These are phyloP conservation scores for Gasterosteus nipponicus DNA, from an alignment of 2,113 vertebrate species.

Conservation along the genomic window DNA sequence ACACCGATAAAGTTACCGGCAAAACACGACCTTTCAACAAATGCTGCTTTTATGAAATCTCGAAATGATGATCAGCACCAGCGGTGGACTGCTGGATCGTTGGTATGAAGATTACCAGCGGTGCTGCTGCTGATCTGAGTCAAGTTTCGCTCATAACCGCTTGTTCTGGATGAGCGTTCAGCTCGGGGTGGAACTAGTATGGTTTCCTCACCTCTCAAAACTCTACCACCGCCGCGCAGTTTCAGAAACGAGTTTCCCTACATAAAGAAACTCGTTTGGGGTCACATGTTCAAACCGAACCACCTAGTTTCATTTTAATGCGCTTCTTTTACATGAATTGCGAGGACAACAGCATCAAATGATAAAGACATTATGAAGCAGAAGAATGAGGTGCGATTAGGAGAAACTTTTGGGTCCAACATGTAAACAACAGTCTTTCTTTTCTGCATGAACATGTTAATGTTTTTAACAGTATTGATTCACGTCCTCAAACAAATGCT, in stretches of 20 bases:
- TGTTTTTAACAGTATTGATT: not conserved
- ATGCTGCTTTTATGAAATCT: not conserved
- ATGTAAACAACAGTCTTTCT: not conserved
- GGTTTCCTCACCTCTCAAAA: slow-evolving; percentile 10
- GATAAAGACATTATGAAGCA: not conserved
- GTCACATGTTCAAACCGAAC: not conserved
- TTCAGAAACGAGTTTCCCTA: slow-evolving; percentile 23
- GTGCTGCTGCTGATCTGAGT: not conserved
- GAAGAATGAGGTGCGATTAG: not conserved
- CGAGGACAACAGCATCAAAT: not conserved
- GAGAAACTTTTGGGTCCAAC: not conserved
- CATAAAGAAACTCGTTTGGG: not conserved
- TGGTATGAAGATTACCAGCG: too few species aligned
- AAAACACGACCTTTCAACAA: not conserved
- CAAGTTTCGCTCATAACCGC: slow-evolving; percentile 23
- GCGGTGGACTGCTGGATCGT: too few species aligned
- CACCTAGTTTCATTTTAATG: not conserved
- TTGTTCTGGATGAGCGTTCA: not conserved
- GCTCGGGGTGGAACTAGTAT: not conserved
- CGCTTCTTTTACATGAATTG: not conserved
- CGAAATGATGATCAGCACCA: not conserved
- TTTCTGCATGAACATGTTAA: not conserved
- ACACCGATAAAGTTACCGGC: not conserved
- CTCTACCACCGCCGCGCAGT: not conserved
- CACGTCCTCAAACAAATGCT: not conserved